Evolutionary conservation across 2,113 vertebrate genomes (phyloP).

Genomic region (Hyperoodon ampullatus): DNA sequence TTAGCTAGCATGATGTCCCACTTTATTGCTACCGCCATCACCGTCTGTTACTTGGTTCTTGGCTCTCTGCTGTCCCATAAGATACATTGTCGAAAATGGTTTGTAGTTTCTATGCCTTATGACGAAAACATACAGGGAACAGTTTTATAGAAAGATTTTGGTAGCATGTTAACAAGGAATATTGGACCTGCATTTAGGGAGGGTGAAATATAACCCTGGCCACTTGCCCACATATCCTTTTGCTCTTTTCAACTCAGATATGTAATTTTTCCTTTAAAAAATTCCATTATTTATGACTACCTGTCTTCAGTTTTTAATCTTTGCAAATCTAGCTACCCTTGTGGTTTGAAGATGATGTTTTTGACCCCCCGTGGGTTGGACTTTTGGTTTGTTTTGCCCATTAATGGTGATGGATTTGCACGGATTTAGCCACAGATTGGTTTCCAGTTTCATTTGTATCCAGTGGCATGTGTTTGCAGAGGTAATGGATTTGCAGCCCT

Average conservation of each 20-base stretch:
- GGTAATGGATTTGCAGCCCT: constrained; percentile 41
- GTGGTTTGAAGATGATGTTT: constrained; percentile 15
- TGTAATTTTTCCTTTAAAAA: constrained; percentile 1
- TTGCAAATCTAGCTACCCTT: constrained; percentile 21
- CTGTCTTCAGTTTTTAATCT: constrained; percentile 26
- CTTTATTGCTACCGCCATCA: not conserved
- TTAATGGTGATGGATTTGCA: constrained; percentile 64
- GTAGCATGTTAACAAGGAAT: not conserved
- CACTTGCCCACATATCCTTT: not conserved
- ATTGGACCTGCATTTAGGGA: not conserved
- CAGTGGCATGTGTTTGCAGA: constrained; percentile 60
- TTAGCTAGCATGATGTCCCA: constrained; percentile 12
- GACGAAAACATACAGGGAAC: not conserved
- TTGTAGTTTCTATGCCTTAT: not conserved
- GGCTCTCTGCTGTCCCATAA: constrained; percentile 39
- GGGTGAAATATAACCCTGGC: not conserved
- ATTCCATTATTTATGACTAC: not conserved
- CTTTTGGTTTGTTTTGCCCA: constrained; percentile 60
- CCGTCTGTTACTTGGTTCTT: constrained; percentile 37
- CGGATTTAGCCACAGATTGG: constrained; percentile 35
- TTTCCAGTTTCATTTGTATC: constrained; percentile 64
- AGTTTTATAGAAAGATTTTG: constrained; percentile 13
- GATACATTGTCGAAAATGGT: not conserved
- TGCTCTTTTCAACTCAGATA: not conserved
- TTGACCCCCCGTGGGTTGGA: not conserved